Conservation (phyloP, 2,888 invertebrate species). For the Crepidodera aurea region DNA sequence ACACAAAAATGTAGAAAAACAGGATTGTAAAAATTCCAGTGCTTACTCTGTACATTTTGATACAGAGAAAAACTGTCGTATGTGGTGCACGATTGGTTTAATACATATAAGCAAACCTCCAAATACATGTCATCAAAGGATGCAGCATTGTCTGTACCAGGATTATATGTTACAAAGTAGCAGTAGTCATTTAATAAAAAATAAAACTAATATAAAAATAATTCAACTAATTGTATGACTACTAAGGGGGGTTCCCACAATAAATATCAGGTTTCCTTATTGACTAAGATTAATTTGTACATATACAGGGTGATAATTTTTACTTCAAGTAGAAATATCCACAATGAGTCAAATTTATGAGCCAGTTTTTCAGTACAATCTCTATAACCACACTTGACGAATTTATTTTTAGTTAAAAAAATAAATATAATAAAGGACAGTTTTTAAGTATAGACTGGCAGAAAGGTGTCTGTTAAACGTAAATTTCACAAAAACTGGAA, state of each 20-base stretch:
- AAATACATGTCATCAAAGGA: conserved; percentile 33
- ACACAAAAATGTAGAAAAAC: neutral
- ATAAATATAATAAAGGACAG: too few relatives aligned
- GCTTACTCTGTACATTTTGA: conserved; percentile 30
- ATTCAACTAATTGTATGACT: conserved; percentile 7
- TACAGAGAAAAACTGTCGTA: conserved; percentile 32
- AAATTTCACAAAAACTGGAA: too few relatives aligned
- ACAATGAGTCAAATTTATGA: neutral
- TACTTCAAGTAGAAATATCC: conserved; percentile 4
- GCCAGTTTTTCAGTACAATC: too few relatives aligned
- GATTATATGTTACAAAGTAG: conserved; percentile 10
- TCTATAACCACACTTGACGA: too few relatives aligned
- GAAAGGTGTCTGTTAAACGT: too few relatives aligned
- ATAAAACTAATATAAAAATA: conserved; percentile 1
- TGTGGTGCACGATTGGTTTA: conserved; percentile 31
- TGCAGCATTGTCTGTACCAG: neutral
- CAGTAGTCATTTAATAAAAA: neutral
- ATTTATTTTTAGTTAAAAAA: too few relatives aligned
- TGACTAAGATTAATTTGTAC: conserved; percentile 11
- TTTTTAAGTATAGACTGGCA: too few relatives aligned
- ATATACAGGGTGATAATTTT: conserved; percentile 6
- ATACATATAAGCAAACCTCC: conserved; percentile 32
- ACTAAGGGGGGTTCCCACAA: neutral
- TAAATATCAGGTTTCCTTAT: neutral
- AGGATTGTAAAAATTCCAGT: conserved; percentile 7